These are phyloP conservation scores for Ericerus pela DNA, from an alignment of 1,140 invertebrate genomes.

Conservation along the genomic window DNA sequence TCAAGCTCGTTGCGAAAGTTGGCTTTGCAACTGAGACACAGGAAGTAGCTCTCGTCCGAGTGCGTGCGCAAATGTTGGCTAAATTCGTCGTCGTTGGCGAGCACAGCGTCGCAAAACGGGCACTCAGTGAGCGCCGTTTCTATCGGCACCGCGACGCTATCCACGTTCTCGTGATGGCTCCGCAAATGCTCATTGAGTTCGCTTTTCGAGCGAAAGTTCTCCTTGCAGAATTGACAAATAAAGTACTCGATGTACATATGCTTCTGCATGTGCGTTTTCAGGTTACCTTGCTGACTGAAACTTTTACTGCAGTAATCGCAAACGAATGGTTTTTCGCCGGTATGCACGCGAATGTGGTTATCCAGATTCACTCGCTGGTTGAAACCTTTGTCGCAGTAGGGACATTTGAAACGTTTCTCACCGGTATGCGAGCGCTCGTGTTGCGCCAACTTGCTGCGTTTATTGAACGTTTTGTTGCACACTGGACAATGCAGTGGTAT, in stretches of 20 bases:
- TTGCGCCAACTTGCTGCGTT: background rate
- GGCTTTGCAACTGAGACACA: conserved; percentile 82
- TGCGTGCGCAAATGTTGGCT: conserved; percentile 85
- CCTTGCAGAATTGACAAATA: conserved; percentile 40
- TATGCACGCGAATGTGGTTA: conserved; percentile 52
- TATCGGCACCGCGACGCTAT: too few species aligned
- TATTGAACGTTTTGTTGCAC: conserved; percentile 1
- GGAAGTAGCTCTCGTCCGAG: conserved; percentile 86
- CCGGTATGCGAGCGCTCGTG: conserved; percentile 20
- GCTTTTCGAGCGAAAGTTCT: conserved; percentile 3
- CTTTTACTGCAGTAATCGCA: conserved; percentile 55
- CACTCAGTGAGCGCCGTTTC: conserved; percentile 67
- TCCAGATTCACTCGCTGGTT: conserved; percentile 40
- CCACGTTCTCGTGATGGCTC: background rate
- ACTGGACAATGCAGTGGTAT: background rate
- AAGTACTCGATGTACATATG: conserved; percentile 52
- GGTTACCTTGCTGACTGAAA: conserved; percentile 41
- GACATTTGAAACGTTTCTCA: conserved; percentile 28
- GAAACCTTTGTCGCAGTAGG: conserved; percentile 42
- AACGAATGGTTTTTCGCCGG: conserved; percentile 52
- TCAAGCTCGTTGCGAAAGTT: conserved; percentile 82
- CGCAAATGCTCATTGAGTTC: background rate
- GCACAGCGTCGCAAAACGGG: conserved; percentile 80
- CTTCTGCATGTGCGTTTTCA: conserved; percentile 46
- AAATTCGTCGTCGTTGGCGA: conserved; percentile 83